Conservation (phyloP, 1,140 invertebrate species). For the Lethrus apterus region DNA sequence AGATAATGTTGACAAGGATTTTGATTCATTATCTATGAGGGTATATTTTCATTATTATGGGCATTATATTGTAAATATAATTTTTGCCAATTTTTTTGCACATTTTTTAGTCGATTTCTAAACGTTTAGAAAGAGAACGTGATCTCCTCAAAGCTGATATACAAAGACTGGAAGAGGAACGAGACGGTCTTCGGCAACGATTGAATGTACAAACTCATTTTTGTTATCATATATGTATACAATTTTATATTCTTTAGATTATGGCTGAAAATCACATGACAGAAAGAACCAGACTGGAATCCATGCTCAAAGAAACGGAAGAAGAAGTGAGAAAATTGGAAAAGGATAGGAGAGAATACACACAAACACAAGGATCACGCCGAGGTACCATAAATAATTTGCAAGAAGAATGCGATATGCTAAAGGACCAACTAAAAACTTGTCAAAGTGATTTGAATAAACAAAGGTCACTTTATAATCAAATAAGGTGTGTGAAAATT, state of each 20-base stretch:
- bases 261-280: constrained; percentile 5
- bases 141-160: constrained; percentile 47
- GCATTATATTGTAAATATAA: too few relatives aligned
- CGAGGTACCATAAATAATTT: constrained; percentile 32
- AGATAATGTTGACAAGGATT: constrained; percentile 20
- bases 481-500: constrained; percentile 33
- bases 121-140: constrained; percentile 46
- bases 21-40: constrained; percentile 22
- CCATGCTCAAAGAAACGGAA: constrained; percentile 28
- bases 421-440: constrained; percentile 29
- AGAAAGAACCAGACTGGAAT: constrained; percentile 11
- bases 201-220: constrained; percentile 42
- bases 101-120: constrained; percentile 36
- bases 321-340: constrained; percentile 34
- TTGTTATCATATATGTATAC: neutral
- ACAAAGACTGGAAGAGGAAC: constrained; percentile 47
- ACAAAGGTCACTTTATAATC: constrained; percentile 31
- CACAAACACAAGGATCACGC: constrained; percentile 28
- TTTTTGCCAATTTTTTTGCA: too few relatives aligned
- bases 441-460: constrained; percentile 32
- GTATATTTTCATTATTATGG: constrained; percentile 9
- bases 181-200: constrained; percentile 45
- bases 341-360: constrained; percentile 33
- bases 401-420: constrained; percentile 32
- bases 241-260: neutral